phyloP scores from a whole-genome alignment of 2,888 invertebrate species.

The Drosophila eohydei region DNA sequence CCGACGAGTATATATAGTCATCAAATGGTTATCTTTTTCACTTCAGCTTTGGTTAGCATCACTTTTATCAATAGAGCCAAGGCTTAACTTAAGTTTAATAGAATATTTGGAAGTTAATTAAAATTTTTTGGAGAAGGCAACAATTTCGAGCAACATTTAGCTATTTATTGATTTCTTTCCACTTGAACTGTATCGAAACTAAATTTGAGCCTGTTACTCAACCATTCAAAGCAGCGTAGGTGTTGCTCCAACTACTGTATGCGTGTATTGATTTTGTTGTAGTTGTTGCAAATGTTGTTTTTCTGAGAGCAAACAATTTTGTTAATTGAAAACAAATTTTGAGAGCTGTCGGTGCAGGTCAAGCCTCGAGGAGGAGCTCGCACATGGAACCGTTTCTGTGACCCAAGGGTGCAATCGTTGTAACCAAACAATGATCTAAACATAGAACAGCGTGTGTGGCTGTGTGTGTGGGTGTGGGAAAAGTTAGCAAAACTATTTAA shows the following conservation, averaged over 20 bases:
- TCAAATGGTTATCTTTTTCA: too few species aligned
- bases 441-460: background rate
- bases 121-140: background rate
- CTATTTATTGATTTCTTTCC: slow-evolving; percentile 9
- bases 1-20: background rate
- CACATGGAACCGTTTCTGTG: slow-evolving; percentile 6
- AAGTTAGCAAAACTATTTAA: background rate
- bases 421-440: slow-evolving; percentile 18
- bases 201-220: slow-evolving; percentile 19
- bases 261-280: slow-evolving; percentile 37
- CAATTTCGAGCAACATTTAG: background rate
- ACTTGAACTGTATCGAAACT: slow-evolving; percentile 23
- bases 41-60: too few species aligned
- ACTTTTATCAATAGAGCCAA: too few species aligned
- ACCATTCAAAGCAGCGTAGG: slow-evolving; percentile 1
- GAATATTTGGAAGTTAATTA: background rate
- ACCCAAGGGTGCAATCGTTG: slow-evolving; percentile 43
- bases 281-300: slow-evolving; percentile 4
- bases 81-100: too few species aligned
- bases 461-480: slow-evolving; percentile 1
- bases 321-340: slow-evolving; percentile 78
- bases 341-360: slow-evolving; percentile 11
- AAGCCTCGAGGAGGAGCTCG: slow-evolving; percentile 5
- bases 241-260: background rate
- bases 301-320: slow-evolving; percentile 60